Evolutionary conservation across 1,140 invertebrate species (phyloP).

Genomic region (Nixonia krombeini): DNA sequence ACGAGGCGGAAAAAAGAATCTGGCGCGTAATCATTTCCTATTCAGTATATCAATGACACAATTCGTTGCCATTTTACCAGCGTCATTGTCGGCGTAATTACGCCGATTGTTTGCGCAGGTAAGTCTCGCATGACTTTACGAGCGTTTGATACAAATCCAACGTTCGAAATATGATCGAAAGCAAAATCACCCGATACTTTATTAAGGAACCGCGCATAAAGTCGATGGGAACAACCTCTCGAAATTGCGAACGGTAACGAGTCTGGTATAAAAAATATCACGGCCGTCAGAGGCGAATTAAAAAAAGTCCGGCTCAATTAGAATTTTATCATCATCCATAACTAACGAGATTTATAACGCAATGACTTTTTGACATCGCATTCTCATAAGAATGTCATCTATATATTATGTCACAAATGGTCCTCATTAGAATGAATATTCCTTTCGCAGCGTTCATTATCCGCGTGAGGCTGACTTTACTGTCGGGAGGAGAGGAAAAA

Average conservation of each 20-base stretch:
- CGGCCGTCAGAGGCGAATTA: background rate
- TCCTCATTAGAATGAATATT: constrained; percentile 43
- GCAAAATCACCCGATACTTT: too few relatives aligned
- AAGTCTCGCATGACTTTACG: too few relatives aligned
- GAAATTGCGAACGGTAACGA: too few relatives aligned
- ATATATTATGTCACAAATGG: constrained; percentile 38
- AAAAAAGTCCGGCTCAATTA: constrained; percentile 1
- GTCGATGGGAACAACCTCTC: too few relatives aligned
- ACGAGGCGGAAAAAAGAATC: constrained; percentile 5
- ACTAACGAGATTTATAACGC: constrained; percentile 21
- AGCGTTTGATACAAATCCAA: too few relatives aligned
- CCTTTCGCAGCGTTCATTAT: constrained; percentile 19
- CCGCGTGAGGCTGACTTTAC: constrained; percentile 4
- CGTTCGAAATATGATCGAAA: too few relatives aligned
- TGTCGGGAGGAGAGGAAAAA: background rate
- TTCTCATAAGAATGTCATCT: constrained; percentile 13
- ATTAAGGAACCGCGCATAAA: too few relatives aligned
- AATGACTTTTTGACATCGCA: constrained; percentile 10
- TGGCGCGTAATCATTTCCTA: constrained; percentile 20
- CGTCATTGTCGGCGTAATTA: constrained; percentile 2
- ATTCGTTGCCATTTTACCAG: constrained; percentile 9
- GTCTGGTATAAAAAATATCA: background rate
- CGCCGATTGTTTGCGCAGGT: too few relatives aligned
- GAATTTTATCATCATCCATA: constrained; percentile 5
- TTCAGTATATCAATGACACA: too few relatives aligned